phyloP scores from a whole-genome alignment of 2,797 vertebrate species.

The Eupleurogrammus muticus region DNA sequence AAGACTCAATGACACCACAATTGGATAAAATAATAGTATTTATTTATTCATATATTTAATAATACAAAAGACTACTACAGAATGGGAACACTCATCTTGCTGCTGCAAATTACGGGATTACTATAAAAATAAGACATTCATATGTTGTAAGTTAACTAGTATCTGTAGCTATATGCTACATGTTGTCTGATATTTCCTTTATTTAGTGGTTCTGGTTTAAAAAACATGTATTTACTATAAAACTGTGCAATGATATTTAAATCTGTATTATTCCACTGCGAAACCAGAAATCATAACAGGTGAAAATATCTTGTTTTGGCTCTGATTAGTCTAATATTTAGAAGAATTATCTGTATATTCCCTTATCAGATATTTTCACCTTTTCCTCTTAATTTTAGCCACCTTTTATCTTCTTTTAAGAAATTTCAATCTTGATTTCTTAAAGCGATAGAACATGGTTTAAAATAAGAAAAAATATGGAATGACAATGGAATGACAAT shows the following conservation, averaged over 20 bases:
- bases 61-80: constrained; percentile 16
- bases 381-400: no score
- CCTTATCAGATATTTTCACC: no score
- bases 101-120: constrained; percentile 4
- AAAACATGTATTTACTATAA: constrained; percentile 26
- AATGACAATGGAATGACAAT: no score
- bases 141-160: neutral
- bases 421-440: no score
- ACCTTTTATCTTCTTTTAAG: no score
- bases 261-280: neutral
- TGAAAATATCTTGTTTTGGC: no score
- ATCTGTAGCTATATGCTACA: neutral
- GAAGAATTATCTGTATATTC: no score
- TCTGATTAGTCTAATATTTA: no score
- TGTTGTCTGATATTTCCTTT: neutral
- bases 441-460: no score
- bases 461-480: no score
- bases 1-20: constrained; percentile 18
- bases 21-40: constrained; percentile 20
- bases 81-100: neutral
- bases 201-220: constrained; percentile 16
- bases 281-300: no score
- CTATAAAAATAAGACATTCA: neutral
- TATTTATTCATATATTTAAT: constrained; percentile 36
- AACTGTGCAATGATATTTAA: constrained; percentile 9